Evolutionary conservation across 2,797 vertebrate genomes (phyloP).

Genomic region (Malacoraja senta): DNA sequence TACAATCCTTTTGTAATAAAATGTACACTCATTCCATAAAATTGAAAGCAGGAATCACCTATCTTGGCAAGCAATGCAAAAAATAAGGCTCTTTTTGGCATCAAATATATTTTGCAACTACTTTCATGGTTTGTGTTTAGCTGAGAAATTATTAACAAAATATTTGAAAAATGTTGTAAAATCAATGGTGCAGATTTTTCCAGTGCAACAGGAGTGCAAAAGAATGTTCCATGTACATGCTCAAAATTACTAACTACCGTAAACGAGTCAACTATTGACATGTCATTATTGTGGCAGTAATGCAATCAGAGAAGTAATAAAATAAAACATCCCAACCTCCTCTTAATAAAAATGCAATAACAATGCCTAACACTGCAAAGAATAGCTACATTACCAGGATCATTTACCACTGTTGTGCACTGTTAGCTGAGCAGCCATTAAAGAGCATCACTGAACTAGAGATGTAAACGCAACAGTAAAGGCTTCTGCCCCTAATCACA

Average conservation of each 20-base stretch:
- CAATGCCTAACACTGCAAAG: background rate
- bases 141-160: background rate
- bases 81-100: background rate
- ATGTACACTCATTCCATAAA: background rate
- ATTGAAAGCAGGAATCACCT: background rate
- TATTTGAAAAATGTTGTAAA: background rate
- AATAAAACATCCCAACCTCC: background rate
- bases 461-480: background rate
- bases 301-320: background rate
- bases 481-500: background rate
- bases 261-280: background rate
- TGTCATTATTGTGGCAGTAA: background rate
- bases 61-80: background rate
- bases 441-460: background rate
- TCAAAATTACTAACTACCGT: background rate
- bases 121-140: background rate
- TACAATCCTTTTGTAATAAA: conserved; percentile 40
- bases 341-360: background rate
- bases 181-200: background rate
- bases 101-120: background rate
- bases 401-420: background rate
- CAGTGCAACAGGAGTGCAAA: background rate
- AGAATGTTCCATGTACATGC: background rate
- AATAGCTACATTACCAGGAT: background rate
- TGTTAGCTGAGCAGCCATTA: background rate